Conservation (phyloP, 2,113 vertebrate genomes). For the Telmatochromis sp. region DNA sequence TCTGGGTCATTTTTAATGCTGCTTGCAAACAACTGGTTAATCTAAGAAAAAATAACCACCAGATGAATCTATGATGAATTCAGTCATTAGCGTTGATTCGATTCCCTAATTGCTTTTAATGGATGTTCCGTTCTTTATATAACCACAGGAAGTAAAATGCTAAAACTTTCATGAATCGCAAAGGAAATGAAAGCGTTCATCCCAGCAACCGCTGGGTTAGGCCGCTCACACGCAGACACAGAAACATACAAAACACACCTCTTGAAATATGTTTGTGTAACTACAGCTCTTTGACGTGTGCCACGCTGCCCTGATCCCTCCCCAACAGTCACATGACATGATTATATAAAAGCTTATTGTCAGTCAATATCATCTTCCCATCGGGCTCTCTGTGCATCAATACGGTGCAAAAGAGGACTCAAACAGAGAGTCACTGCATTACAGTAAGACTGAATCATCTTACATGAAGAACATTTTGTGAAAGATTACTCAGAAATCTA, state of each 20-base stretch:
- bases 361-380: slow-evolving; percentile 14
- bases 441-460: neutral
- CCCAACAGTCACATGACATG: neutral
- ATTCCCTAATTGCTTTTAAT: neutral
- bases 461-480: neutral
- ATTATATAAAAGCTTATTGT: slow-evolving; percentile 17
- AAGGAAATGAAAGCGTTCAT: neutral
- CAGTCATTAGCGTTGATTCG: neutral
- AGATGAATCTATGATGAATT: neutral
- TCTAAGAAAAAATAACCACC: neutral
- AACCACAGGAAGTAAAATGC: neutral
- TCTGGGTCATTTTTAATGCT: neutral
- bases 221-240: neutral
- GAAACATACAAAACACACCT: neutral
- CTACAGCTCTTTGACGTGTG: neutral
- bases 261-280: neutral
- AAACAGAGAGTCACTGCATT: neutral
- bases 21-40: neutral
- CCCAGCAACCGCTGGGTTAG: neutral
- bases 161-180: neutral
- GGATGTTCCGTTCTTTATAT: neutral
- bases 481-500: neutral
- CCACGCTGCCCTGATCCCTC: neutral
- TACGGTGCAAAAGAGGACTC: neutral
- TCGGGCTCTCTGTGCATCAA: neutral